Evolutionary conservation across 2,888 invertebrate species (phyloP), one percentile per base, ranked within the genome.

Genomic region (Hemaris fuciformis): DNA sequence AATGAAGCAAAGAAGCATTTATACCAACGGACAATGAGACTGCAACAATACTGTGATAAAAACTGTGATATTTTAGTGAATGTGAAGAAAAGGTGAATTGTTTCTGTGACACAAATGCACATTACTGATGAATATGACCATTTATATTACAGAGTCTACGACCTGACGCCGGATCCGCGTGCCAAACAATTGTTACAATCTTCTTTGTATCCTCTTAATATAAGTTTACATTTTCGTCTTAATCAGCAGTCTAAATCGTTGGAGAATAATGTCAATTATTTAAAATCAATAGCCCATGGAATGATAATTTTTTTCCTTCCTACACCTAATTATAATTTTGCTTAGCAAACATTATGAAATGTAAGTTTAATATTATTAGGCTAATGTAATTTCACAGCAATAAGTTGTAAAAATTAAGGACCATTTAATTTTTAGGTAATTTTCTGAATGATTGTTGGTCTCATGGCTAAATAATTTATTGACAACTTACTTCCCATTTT

Each of bases 111-210:
- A 64, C 61, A 61, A 59, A 46, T 66, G 69, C 68, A 68, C 67
- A 74, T 79, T 80, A 86, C 80, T 91, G 84, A 91, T 81, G 80
- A 76, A 64, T 88, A 67, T 90, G 91, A 91, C 85, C 77, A 89
- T 91, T 89, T 91, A 81, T 81, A 73, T 91, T 91, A 80, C 91
- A 91, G 91, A 90, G 77, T 72, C 80, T 66, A 67, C 84, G 81
- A 18, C 76, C 82, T 65, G 85, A 78, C 67, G 77, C 77, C 76
- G 78, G 84, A 77, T 75, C 77, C 69, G 65, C 87, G 88, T 84
- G 88, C 85, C 88, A 88, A 89, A 86, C 69, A 65, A 64, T 53
- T 53, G 31, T 53, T 31, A 53, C 53, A 53, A 53, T 18, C 53
- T 53, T 53, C 53, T 53, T 43, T 53, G 53, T 53, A 53, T 53